A percentile compares a stretch with the other conserved stretches of the same genome.
Conservation (phyloP, 1,140 invertebrate species). For the Sarcophaga bullata region DNA sequence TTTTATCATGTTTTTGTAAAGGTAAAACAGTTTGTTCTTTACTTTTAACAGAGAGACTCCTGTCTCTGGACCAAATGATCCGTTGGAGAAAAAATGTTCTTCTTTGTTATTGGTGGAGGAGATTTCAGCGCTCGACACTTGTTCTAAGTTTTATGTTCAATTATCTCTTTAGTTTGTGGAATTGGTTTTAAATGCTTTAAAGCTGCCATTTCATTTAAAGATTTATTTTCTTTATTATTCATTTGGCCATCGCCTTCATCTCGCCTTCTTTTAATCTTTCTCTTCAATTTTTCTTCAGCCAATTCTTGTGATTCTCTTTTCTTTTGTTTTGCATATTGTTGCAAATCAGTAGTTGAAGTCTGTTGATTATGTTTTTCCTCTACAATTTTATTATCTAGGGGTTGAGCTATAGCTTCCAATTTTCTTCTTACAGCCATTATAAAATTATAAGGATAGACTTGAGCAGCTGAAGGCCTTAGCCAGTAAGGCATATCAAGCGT, state of each 20-base stretch:
- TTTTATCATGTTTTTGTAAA: too few relatives aligned
- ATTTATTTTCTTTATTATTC: too few relatives aligned
- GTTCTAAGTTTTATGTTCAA: too few relatives aligned
- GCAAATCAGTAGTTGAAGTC: constrained; percentile 31
- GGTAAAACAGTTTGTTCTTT: too few relatives aligned
- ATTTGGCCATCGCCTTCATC: not conserved
- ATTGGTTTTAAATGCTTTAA: too few relatives aligned
- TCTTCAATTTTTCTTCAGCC: not conserved
- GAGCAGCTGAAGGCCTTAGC: constrained; percentile 46
- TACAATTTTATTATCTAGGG: not conserved
- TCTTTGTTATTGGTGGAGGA: too few relatives aligned
- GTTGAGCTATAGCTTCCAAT: constrained; percentile 48
- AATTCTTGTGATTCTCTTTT: constrained; percentile 29
- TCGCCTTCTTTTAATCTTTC: constrained; percentile 1
- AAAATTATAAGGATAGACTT: constrained; percentile 52
- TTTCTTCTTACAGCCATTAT: constrained; percentile 51
- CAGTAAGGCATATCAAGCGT: constrained; percentile 46
- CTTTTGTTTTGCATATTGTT: not conserved
- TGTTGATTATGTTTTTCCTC: constrained; percentile 14
- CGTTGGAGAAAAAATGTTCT: too few relatives aligned
- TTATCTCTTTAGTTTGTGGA: too few relatives aligned
- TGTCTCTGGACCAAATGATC: too few relatives aligned
- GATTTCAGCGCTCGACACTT: too few relatives aligned
- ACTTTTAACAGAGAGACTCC: too few relatives aligned
- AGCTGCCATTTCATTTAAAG: too few relatives aligned